phyloP scores from a whole-genome alignment of 1,140 invertebrate species.

The Scaptomyza pallida region DNA sequence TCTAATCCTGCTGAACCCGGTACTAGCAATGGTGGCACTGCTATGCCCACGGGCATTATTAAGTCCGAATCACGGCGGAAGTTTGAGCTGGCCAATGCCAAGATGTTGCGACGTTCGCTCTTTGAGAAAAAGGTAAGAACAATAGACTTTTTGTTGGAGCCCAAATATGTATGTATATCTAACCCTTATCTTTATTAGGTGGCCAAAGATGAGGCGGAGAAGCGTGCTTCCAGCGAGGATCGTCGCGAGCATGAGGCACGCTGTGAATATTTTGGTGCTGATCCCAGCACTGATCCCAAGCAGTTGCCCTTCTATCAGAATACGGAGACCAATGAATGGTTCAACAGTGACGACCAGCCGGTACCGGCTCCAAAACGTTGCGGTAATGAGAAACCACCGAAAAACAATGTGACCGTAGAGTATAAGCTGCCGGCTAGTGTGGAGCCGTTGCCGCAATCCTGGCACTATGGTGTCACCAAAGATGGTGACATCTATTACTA shows the following conservation, averaged over 20 bases:
- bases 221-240: constrained; percentile 86
- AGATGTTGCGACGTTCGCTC: constrained; percentile 86
- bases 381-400: constrained; percentile 74
- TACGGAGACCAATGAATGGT: constrained; percentile 87
- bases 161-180: too few species aligned
- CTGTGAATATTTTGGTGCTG: constrained; percentile 86
- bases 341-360: constrained; percentile 71
- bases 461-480: constrained; percentile 92
- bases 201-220: constrained; percentile 88
- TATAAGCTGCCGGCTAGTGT: constrained; percentile 86
- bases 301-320: constrained; percentile 87
- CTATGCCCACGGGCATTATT: neutral
- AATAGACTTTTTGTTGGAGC: too few species aligned
- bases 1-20: neutral
- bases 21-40: neutral
- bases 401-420: constrained; percentile 32
- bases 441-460: constrained; percentile 89
- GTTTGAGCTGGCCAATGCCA: constrained; percentile 21
- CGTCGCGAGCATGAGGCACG: constrained; percentile 87
- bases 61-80: constrained; percentile 19
- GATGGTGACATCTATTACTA: constrained; percentile 96
- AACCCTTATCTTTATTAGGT: constrained; percentile 75
- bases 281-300: constrained; percentile 85
- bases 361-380: constrained; percentile 83
- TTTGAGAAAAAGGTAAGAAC: constrained; percentile 87